A percentile compares a stretch with the other conserved stretches of the same genome.
Conservation (phyloP, 2,888 invertebrate species). For the Alsophila aescularia region DNA sequence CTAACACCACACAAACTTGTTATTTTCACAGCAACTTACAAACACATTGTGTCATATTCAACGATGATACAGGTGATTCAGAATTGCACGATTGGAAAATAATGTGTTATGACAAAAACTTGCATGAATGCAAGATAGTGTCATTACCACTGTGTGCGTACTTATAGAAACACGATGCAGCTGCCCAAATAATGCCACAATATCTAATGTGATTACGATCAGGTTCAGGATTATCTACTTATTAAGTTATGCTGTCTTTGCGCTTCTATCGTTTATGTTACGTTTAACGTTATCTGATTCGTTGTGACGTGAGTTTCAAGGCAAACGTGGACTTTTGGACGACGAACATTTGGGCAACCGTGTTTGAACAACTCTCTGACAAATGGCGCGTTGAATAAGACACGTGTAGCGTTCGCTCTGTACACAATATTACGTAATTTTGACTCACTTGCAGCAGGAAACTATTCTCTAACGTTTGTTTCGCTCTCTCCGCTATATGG, state of each 20-base stretch:
- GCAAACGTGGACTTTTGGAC: not conserved
- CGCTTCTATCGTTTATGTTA: too few relatives aligned
- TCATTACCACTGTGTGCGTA: not conserved
- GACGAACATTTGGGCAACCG: slow-evolving; percentile 18
- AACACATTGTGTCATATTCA: slow-evolving; percentile 49
- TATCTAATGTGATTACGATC: slow-evolving; percentile 1
- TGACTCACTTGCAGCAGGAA: slow-evolving; percentile 82
- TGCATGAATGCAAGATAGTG: not conserved
- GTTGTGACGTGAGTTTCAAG: too few relatives aligned
- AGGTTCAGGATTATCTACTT: slow-evolving; percentile 1
- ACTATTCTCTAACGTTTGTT: slow-evolving; percentile 81
- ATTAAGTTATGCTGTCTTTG: too few relatives aligned
- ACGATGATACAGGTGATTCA: slow-evolving; percentile 25
- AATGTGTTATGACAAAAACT: not conserved
- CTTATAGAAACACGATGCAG: not conserved
- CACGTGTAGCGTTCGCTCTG: slow-evolving; percentile 43
- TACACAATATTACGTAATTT: slow-evolving; percentile 54
- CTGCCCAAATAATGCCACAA: slow-evolving; percentile 33
- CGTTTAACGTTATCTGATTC: too few relatives aligned
- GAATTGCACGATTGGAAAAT: not conserved
- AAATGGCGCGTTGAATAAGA: slow-evolving; percentile 49
- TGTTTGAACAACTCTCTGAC: slow-evolving; percentile 7
- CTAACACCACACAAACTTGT: slow-evolving; percentile 21
- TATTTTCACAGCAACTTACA: slow-evolving; percentile 25
- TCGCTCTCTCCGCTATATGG: slow-evolving; percentile 82